Evolutionary conservation across 2,888 invertebrate genomes (phyloP).

Genomic region (Synergus laeviventris): DNA sequence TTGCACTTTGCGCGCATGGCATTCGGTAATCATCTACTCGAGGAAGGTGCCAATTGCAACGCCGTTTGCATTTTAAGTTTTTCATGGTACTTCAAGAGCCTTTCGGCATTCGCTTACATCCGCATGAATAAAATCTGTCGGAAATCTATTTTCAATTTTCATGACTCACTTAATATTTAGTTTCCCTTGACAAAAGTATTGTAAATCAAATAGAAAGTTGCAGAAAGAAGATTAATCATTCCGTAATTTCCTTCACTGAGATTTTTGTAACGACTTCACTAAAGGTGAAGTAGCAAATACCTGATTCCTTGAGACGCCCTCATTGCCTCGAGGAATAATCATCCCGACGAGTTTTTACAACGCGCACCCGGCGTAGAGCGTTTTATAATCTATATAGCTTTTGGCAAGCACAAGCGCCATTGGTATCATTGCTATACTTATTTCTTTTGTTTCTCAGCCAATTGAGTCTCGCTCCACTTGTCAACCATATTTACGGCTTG

Average conservation of each 20-base stretch:
- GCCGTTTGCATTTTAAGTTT: conserved; percentile 54
- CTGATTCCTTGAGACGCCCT: background rate
- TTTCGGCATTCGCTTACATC: conserved; percentile 36
- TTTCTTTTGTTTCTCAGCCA: conserved; percentile 7
- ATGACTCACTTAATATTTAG: too few species aligned
- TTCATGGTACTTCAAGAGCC: conserved; percentile 47
- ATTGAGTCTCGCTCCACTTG: conserved; percentile 7
- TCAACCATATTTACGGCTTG: background rate
- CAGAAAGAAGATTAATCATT: background rate
- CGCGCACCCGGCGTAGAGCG: background rate
- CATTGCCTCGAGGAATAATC: conserved; percentile 6
- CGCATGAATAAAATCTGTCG: background rate
- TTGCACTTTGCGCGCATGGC: conserved; percentile 51
- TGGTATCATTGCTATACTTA: background rate
- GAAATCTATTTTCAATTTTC: background rate
- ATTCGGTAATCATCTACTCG: conserved; percentile 51
- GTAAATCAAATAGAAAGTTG: background rate
- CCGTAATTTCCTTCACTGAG: background rate
- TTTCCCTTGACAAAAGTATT: too few species aligned
- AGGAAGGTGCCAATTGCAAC: conserved; percentile 55
- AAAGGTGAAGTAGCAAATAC: background rate
- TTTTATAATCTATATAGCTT: too few species aligned
- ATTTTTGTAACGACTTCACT: background rate
- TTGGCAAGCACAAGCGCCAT: background rate
- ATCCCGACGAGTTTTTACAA: background rate